phyloP scores from a whole-genome alignment of 2,888 invertebrate species.

The Proisotoma minuta region DNA sequence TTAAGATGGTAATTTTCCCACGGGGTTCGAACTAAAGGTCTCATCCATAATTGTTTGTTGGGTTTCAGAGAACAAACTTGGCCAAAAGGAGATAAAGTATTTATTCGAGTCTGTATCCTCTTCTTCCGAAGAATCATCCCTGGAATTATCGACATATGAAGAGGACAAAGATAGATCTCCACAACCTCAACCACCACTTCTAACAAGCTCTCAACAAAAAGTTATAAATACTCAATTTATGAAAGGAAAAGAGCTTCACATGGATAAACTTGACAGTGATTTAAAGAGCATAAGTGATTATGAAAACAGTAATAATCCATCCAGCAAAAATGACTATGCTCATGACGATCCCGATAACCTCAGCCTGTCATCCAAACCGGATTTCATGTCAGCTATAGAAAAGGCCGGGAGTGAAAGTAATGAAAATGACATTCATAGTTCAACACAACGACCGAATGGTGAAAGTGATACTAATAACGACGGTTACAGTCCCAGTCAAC shows the following conservation, averaged over 20 bases:
- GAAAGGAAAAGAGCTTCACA: neutral
- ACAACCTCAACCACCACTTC: neutral
- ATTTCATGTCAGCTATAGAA: neutral
- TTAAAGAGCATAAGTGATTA: neutral
- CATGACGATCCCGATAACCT: neutral
- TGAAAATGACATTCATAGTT: neutral
- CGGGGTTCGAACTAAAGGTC: neutral
- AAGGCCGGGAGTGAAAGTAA: neutral
- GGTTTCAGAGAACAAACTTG: neutral
- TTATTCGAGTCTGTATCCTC: neutral
- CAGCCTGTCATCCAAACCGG: neutral
- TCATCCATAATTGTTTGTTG: neutral
- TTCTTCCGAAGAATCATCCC: neutral
- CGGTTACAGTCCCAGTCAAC: neutral
- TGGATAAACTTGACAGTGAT: neutral
- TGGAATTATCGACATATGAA: neutral
- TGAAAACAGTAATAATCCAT: neutral
- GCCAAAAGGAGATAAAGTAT: neutral
- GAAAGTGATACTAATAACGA: constrained; percentile 7
- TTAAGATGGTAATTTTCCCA: neutral
- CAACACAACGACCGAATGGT: neutral
- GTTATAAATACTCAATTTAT: neutral
- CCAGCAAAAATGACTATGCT: neutral
- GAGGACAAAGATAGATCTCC: neutral
- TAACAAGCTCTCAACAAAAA: neutral